Evolutionary conservation across 2,888 invertebrate species (phyloP), one percentile per base, ranked within the genome.

Genomic region (Ectobius pallidus): DNA sequence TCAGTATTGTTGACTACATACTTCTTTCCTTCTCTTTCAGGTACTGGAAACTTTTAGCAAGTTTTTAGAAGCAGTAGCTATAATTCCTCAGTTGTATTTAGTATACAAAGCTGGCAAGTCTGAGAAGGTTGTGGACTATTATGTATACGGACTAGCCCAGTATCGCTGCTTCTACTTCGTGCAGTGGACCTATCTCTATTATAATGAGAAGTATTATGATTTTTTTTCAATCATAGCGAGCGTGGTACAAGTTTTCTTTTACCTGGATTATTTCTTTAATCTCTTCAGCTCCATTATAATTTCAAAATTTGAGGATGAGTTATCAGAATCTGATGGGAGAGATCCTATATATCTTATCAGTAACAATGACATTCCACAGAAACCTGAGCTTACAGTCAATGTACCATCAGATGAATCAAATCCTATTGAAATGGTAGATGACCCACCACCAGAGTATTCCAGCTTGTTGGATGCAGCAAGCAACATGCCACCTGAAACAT

Each of bases 11-110:
- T 16, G 22, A 22, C 22, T 11, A 52, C 1, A 1, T 14, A 9
- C 18, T 9, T 18, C 18, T n/a, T 20, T n/a, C 18, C 25, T 55
- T n/a, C 22, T 2, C n/a, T 20, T 27, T 7, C 58, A 58, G 58
- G 58, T 58, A 11, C 1, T 58, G 14, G 20, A 27, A 27, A 16
- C 58, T 25, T 58, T 58, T 27, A 61, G 61, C n/a, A 18, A 61
- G 32, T 32, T n/a, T 18, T 32, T 61, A 18, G 61, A 61, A 32
- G 61, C 61, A 14, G 61, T 61, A 16, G 61, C 61, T 4, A 61
- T 61, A n/a, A 30, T 61, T 14, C 61, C 61, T 9, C 61, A 61
- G 18, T 1, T 61, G 32, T 34, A 61, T 6, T 25, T 32, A 1
- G n/a, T 61, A n/a, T 61, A 16, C 1, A 18, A 61, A 32, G 18